Conservation (phyloP, 2,113 vertebrate species). For the Ailuropoda melanoleuca region DNA sequence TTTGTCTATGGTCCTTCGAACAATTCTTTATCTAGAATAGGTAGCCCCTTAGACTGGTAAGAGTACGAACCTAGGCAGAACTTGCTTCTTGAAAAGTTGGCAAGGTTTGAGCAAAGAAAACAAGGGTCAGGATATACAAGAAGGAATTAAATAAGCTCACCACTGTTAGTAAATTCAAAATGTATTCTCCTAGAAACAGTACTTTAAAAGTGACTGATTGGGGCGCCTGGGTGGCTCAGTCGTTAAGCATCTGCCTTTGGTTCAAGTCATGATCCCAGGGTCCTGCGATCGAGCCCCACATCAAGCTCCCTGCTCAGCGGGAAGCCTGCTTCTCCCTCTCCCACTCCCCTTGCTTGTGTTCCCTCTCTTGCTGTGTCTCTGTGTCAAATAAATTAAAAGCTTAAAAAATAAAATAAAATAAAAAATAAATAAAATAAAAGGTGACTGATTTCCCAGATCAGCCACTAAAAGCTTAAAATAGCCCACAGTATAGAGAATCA, state of each 20-base stretch:
- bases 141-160: conserved; percentile 39
- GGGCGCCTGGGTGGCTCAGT: no score
- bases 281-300: no score
- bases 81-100: neutral
- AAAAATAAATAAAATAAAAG: neutral
- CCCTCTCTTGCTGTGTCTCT: no score
- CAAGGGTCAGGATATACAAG: neutral
- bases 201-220: neutral
- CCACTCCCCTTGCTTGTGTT: no score
- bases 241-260: no score
- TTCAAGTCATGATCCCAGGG: no score
- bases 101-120: neutral
- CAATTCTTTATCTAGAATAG: neutral
- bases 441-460: neutral
- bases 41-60: neutral
- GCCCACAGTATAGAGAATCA: neutral
- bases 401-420: no score
- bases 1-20: neutral
- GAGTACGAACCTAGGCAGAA: neutral
- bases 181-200: neutral
- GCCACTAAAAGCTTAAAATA: neutral
- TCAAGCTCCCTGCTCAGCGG: no score
- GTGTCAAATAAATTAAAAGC: no score
- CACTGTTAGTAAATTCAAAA: neutral
- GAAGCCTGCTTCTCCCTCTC: no score